Conservation (phyloP, 2,113 vertebrate genomes). For the Anhinga rufa region DNA sequence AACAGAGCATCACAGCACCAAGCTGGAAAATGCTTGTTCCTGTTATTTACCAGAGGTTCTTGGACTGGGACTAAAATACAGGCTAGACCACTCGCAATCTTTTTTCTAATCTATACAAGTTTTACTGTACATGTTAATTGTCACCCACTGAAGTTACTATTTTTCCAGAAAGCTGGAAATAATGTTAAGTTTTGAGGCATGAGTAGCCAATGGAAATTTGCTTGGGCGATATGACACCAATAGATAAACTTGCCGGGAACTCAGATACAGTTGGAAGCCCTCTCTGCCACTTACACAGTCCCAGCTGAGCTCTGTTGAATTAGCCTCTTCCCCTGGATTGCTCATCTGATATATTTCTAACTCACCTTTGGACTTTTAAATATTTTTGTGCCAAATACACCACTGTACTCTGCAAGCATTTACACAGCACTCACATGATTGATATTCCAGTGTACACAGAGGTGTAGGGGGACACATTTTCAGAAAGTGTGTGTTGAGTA, state of each 20-base stretch:
- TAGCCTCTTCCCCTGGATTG: neutral
- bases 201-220: neutral
- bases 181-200: neutral
- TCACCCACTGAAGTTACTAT: neutral
- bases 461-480: neutral
- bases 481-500: accelerated
- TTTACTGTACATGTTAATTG: neutral
- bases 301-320: neutral
- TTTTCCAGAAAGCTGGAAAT: neutral
- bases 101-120: neutral
- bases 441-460: neutral
- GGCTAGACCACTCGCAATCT: neutral
- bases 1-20: neutral
- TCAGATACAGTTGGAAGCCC: neutral
- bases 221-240: neutral
- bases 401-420: neutral
- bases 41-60: neutral
- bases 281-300: neutral
- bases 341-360: neutral
- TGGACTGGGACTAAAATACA: neutral
- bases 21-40: neutral
- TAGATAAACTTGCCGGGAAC: neutral
- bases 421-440: neutral
- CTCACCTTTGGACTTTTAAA: slow-evolving; percentile 16
- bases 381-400: slow-evolving; percentile 8